Evolutionary conservation across 2,888 invertebrate genomes (phyloP), one percentile per base, ranked within the genome.

Genomic region (Scrobipalpa atriplicella): DNA sequence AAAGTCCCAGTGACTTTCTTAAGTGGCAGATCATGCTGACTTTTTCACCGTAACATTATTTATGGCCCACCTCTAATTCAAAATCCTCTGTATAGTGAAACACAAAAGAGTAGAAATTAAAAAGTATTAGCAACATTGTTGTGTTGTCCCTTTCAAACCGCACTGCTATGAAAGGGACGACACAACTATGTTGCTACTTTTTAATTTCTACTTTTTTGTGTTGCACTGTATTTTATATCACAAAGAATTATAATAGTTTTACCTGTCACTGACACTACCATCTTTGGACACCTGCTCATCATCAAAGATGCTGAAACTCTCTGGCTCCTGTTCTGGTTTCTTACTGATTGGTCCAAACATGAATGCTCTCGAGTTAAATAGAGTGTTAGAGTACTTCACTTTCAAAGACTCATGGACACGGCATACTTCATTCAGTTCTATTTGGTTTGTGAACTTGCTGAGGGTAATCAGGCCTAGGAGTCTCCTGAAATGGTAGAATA

Each of bases 391-490:
- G 79, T 98, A 98, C 78, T 97, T 97, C 21, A 97, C 97, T 89
- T 98, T 98, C 0, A 98, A 90, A 61, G 96, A 96, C 82, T 98
- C 98, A 82, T 98, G 98, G 41, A 97, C 95, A 62, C 97, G 92
- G 80, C 98, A 98, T 5, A 98, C 94, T 83, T 98, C 98, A 87
- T 98, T 97, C 54, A 98, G 86, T 80, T 98, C 98, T 10, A 94
- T 93, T 90, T 98, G 98, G 68, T 95, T 95, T 69, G 96, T 96
- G 81, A 97, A 98, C 86, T 97, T 97, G 69, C 97, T 97, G 65
- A 99, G 93, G 0, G 98, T 97, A 70, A 99, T 95, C 10, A 99
- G 92, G 0, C 99, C 99, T 47, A 99, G 87, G 10, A 98, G 93
- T 75, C 98, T 95, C 69, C 99, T 93, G 79, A 36, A 76, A 80